Conservation (phyloP, 2,113 vertebrate species). For the Apeltes quadracus region DNA sequence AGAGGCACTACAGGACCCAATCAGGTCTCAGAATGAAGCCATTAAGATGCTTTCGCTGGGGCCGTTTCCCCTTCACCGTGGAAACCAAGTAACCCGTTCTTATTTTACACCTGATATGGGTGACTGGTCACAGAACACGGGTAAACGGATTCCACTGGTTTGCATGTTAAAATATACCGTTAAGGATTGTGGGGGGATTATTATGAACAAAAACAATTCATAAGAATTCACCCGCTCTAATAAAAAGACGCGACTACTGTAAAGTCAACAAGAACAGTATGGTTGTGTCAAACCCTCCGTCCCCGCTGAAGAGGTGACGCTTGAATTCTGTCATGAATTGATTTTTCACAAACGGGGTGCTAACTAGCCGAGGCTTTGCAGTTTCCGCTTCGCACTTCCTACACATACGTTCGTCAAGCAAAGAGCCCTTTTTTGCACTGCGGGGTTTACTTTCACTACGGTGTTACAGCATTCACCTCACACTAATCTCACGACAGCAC, state of each 20-base stretch:
- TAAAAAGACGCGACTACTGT: constrained; percentile 5
- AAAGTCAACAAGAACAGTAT: constrained; percentile 18
- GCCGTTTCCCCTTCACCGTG: not conserved
- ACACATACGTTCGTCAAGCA: not conserved
- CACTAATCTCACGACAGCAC: too few relatives aligned
- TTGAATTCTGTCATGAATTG: constrained; percentile 13
- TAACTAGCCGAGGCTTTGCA: constrained; percentile 7
- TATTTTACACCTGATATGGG: constrained; percentile 12
- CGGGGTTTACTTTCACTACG: too few relatives aligned
- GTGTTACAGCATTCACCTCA: too few relatives aligned
- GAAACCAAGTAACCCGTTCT: constrained; percentile 33
- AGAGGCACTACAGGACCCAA: too few relatives aligned
- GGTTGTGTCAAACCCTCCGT: constrained; percentile 6
- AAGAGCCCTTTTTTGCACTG: not conserved
- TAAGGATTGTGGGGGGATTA: not conserved
- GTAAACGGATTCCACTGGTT: constrained; percentile 34
- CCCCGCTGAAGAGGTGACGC: not conserved
- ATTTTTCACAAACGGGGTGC: constrained; percentile 36
- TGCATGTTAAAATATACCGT: constrained; percentile 21
- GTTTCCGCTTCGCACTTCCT: not conserved
- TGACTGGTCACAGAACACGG: constrained; percentile 37
- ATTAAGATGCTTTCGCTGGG: too few relatives aligned
- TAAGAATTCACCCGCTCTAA: not conserved
- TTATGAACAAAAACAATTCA: not conserved
- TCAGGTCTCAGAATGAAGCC: too few relatives aligned